Evolutionary conservation across 2,888 invertebrate species (phyloP).

Genomic region (Automeris io): DNA sequence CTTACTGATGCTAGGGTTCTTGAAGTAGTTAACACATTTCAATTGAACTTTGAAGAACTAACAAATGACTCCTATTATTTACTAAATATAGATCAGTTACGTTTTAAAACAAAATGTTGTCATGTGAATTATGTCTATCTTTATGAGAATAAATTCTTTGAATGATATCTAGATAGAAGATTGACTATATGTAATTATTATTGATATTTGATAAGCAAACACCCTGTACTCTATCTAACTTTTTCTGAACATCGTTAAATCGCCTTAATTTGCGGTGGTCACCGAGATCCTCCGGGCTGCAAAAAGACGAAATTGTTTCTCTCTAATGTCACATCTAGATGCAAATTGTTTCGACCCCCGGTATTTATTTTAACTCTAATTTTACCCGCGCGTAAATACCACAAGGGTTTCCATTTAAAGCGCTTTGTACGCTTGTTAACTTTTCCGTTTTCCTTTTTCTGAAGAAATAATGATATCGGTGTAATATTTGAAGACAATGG

Average conservation of each 20-base stretch:
- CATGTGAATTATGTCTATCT: no score
- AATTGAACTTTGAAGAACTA: constrained; percentile 20
- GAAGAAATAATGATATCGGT: constrained; percentile 19
- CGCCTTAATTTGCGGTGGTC: constrained; percentile 20
- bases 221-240: constrained; percentile 9
- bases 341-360: constrained; percentile 66
- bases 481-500: no score
- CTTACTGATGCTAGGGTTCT: constrained; percentile 24
- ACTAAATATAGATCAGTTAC: no score
- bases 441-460: constrained; percentile 25
- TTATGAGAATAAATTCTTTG: no score
- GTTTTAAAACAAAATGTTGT: no score
- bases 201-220: constrained; percentile 3
- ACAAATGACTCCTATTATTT: no score
- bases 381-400: constrained; percentile 61
- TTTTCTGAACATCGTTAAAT: constrained; percentile 12
- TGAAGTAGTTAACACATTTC: constrained; percentile 24
- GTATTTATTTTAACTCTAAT: constrained; percentile 71
- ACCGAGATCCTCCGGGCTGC: constrained; percentile 10
- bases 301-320: constrained; percentile 44
- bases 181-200: no score
- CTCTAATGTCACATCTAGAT: constrained; percentile 74
- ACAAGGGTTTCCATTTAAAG: constrained; percentile 42
- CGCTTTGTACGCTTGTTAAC: constrained; percentile 25
- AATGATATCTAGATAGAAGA: no score